These are phyloP conservation scores for Plebejus argus DNA, from an alignment of 2,888 invertebrate species.

Conservation along the genomic window DNA sequence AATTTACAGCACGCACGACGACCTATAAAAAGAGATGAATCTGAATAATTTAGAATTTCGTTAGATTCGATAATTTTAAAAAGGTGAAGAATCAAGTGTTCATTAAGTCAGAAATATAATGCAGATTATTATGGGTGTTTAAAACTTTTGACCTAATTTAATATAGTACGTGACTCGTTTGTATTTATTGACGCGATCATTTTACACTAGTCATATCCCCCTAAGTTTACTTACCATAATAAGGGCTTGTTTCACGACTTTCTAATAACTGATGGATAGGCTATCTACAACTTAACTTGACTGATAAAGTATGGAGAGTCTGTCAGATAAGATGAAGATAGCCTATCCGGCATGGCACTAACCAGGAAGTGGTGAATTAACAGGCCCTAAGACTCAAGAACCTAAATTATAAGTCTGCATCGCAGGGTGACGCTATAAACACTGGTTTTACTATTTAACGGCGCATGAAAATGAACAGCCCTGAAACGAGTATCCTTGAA, in stretches of 20 bases:
- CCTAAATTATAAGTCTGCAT: neutral
- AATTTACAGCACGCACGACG: neutral
- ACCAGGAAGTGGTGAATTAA: no score
- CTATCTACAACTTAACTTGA: no score
- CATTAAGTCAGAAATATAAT: neutral
- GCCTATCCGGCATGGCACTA: no score
- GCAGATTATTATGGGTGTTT: neutral
- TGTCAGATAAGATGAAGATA: no score
- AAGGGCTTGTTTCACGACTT: no score
- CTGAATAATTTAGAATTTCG: neutral
- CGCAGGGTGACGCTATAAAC: neutral
- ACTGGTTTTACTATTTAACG: neutral
- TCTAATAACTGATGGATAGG: no score
- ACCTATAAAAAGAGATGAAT: neutral
- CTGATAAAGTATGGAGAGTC: no score
- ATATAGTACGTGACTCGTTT: neutral
- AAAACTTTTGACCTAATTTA: neutral
- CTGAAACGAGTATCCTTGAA: conserved; percentile 1
- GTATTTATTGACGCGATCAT: neutral
- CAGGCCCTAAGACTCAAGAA: neutral
- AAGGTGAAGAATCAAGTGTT: conserved; percentile 27
- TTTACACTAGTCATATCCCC: neutral
- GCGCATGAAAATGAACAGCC: no score
- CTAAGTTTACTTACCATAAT: neutral
- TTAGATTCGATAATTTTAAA: neutral